phyloP scores from a whole-genome alignment of 2,113 vertebrate species.

The Scopus umbretta region DNA sequence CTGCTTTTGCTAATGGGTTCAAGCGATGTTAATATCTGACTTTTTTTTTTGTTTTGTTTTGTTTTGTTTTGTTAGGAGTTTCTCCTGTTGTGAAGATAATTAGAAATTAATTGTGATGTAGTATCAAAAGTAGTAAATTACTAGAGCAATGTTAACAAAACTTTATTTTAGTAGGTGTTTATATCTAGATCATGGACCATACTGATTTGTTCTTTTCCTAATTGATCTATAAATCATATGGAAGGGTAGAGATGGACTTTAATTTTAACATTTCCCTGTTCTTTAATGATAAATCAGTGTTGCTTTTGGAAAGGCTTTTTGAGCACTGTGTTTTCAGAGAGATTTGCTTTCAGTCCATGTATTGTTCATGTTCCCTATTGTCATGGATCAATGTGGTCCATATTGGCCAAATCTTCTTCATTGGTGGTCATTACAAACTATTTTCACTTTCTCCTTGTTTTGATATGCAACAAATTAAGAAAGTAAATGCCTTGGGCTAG shows the following conservation, averaged over 20 bases:
- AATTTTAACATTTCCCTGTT: not conserved
- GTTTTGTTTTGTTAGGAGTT: not conserved
- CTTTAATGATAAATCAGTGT: not conserved
- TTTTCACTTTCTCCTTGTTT: constrained; percentile 34
- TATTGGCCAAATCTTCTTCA: not conserved
- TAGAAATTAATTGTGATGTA: not conserved
- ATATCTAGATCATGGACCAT: not conserved
- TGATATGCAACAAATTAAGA: not conserved
- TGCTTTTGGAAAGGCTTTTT: not conserved
- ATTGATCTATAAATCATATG: not conserved
- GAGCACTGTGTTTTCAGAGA: not conserved
- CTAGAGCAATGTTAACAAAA: not conserved
- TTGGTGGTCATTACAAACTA: not conserved
- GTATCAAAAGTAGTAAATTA: not conserved
- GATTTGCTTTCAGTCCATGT: not conserved
- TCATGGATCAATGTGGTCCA: not conserved
- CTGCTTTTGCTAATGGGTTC: not conserved
- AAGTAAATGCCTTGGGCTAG: not conserved
- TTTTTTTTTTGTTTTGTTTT: too few species aligned
- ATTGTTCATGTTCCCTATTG: not conserved
- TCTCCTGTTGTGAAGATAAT: not conserved
- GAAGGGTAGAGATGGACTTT: not conserved
- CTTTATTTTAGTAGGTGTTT: not conserved
- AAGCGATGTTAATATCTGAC: not conserved
- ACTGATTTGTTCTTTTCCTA: not conserved